Percentiles rank a stretch among this genome's conserved stretches.
These are phyloP conservation scores for Heliconius sara DNA, from an alignment of 2,888 invertebrate genomes.

Conservation along the genomic window DNA sequence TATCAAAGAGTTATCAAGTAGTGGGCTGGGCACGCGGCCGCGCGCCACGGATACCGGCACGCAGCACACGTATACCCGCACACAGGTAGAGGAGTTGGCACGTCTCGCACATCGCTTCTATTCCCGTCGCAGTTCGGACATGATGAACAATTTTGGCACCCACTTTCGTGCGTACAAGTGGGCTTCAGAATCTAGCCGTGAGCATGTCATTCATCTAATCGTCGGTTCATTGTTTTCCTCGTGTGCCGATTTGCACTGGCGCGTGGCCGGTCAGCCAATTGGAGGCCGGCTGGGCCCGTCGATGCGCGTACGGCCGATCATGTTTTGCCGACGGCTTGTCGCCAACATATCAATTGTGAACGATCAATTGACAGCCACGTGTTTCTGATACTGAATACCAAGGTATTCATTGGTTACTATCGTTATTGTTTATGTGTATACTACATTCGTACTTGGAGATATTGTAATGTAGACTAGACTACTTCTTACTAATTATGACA, in stretches of 20 bases:
- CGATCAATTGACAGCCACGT: slow-evolving; percentile 76
- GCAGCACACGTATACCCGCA: slow-evolving; percentile 44
- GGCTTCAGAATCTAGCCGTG: slow-evolving; percentile 64
- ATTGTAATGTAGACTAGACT: background rate
- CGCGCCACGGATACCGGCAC: slow-evolving; percentile 66
- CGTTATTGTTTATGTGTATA: background rate
- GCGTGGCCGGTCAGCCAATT: slow-evolving; percentile 71
- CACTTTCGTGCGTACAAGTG: slow-evolving; percentile 74
- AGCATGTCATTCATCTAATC: slow-evolving; percentile 81
- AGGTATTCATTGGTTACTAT: background rate
- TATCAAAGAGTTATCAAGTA: slow-evolving; percentile 47
- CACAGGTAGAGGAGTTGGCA: slow-evolving; percentile 74
- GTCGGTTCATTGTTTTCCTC: slow-evolving; percentile 79
- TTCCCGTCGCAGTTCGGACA: slow-evolving; percentile 75
- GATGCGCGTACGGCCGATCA: slow-evolving; percentile 66
- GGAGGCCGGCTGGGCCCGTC: slow-evolving; percentile 65
- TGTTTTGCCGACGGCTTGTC: slow-evolving; percentile 62
- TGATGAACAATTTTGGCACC: slow-evolving; percentile 78
- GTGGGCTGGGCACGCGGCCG: slow-evolving; percentile 64
- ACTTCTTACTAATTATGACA: too few relatives aligned
- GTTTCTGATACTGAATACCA: slow-evolving; percentile 58
- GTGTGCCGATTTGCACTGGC: slow-evolving; percentile 74
- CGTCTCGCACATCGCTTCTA: slow-evolving; percentile 71
- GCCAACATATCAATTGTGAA: slow-evolving; percentile 78
- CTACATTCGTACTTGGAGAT: background rate